These are phyloP conservation scores for Ceyx margarethae DNA, from an alignment of 2,113 vertebrate species.

Conservation along the genomic window DNA sequence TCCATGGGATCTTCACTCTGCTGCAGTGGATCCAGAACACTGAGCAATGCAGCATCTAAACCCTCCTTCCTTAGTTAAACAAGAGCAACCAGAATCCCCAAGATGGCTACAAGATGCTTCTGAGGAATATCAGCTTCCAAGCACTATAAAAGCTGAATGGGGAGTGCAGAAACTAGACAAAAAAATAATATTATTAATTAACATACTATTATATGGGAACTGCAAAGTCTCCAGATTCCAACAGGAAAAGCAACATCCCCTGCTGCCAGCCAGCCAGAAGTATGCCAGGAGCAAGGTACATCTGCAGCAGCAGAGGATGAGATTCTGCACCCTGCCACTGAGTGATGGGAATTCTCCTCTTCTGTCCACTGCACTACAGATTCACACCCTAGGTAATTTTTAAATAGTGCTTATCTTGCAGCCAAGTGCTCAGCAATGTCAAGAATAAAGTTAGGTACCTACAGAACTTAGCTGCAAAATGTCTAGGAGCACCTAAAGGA, in stretches of 20 bases:
- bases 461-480: not conserved
- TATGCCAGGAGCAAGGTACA: not conserved
- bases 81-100: not conserved
- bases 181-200: not conserved
- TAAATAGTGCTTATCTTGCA: not conserved
- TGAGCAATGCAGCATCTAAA: not conserved
- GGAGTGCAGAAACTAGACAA: not conserved
- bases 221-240: not conserved
- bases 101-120: not conserved
- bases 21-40: not conserved
- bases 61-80: not conserved
- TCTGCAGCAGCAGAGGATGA: not conserved
- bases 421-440: not conserved
- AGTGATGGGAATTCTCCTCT: not conserved
- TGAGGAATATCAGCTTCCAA: not conserved
- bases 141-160: not conserved
- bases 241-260: not conserved
- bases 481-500: not conserved
- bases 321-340: not conserved
- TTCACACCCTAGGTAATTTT: not conserved
- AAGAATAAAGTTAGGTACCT: not conserved
- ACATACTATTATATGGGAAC: not conserved
- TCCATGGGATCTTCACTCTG: not conserved
- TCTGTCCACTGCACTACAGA: accelerated
- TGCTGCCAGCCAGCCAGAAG: not conserved